Base-by-base conservation (phyloP, 2,797 vertebrate genomes). In the Carapus acus region DNA sequence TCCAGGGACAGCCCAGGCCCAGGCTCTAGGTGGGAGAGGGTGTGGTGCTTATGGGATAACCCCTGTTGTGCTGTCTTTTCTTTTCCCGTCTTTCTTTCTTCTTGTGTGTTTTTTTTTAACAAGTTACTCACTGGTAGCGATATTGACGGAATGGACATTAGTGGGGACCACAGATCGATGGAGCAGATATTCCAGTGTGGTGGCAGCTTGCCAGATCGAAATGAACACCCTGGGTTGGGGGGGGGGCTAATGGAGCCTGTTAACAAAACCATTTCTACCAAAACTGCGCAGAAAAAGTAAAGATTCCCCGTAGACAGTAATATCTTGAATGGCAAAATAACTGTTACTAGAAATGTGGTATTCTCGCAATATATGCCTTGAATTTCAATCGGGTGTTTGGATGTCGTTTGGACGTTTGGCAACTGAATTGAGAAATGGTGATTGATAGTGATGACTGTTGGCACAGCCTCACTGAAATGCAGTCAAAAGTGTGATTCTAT, bases 241-340 rank as follows among this genome's bases (percentile, higher is more conserved):
- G n/a, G 0, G 7, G 31, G 23, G 41, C 8, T 46, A 69, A 48
- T 56, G 49, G 12, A 2, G 9, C 22, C n/a, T 14, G 43, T 64
- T 48, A 63, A 62, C 46, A 48, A 61, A 65, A 60, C 20, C 23
- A 33, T 55, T 60, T 8, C 55, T 62, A 65, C 62, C 62, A 49
- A 42, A 49, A 17, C 17, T 16, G 31, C 33, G 16, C 37, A 68
- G 52, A 53, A 21, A 24, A 37, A 41, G 47, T 27, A 54, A 43
- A 20, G 2, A 11, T 37, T 24, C 29, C 47, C 14, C 43, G 18
- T 20, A 52, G 43, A 38, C 48, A 43, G 15, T n/a, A 40, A 37
- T 2, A 27, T 37, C 17, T 23, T 14, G 27, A n/a, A n/a, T n/a
- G n/a, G n/a, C n/a, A n/a, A n/a, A n/a, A n/a, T n/a, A n/a, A n/a